Evolutionary conservation across 2,797 vertebrate genomes (phyloP), one percentile per base, ranked within the genome.

Genomic region (Aldrovandia affinis): DNA sequence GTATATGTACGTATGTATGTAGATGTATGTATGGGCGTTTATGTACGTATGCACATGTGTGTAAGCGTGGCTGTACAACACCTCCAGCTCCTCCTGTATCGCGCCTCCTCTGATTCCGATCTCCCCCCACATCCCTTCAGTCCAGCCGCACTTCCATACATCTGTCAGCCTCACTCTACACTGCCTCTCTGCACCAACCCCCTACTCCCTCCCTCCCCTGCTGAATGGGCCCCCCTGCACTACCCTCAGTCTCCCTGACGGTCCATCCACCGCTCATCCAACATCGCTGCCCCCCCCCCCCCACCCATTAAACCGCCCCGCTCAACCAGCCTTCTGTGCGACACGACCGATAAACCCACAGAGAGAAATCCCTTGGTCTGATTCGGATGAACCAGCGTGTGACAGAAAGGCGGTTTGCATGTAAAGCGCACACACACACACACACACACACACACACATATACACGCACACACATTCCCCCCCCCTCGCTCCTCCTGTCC

Each of bases 401-500:
- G 36, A 75, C 70, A 25, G 70, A n/a, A 44, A 75, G n/a, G 36
- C 22, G 39, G 36, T 1, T 36, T 6, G 47, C 6, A 50, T 50
- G 47, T 2, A 12, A 77, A 33, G 15, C 36, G 78, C 65, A 79
- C 81, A 83, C 52, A 85, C 78, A 87, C 78, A 14, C 59, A 83
- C 81, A 83, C 82, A 54, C 68, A 55, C 80, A 77, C 78, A 61
- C 65, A 63, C 39, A 7, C 20, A 39, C 39, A 30, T 0, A 12
- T 5, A 65, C 61, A 30, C 63, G n/a, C 28, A 33, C 73, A 9
- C n/a, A 50, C 77, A 61, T 28, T 55, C 42, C 55, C 47, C 61
- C 59, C 7, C 25, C 15, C 30, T 9, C 36, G 14, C 61, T 52
- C 70, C 25, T 57, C 89, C 89, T 86, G 65, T n/a, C 77, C 68